phyloP scores from a whole-genome alignment of 2,113 vertebrate species.

The Athene cunicularia region DNA sequence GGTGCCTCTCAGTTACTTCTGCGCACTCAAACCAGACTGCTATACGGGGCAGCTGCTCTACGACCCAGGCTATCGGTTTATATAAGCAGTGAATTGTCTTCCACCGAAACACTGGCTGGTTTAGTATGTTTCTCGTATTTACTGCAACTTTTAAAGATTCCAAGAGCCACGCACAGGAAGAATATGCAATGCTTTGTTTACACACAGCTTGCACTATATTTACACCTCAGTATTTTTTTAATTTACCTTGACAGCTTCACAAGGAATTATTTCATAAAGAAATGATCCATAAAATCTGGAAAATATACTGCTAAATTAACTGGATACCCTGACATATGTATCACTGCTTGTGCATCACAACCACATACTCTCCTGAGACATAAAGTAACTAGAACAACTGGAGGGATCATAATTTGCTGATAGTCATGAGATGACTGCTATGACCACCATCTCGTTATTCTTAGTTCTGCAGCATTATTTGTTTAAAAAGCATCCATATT shows the following conservation, averaged over 20 bases:
- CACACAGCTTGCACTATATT: background rate
- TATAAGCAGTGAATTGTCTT: background rate
- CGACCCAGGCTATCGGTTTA: background rate
- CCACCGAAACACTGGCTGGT: background rate
- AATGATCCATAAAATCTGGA: background rate
- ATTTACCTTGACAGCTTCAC: background rate
- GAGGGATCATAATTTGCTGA: background rate
- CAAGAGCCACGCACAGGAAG: background rate
- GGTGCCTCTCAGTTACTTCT: background rate
- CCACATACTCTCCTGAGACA: background rate
- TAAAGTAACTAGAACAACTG: background rate
- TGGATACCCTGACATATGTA: background rate
- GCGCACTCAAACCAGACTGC: background rate
- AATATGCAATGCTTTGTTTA: background rate
- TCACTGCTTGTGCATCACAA: background rate
- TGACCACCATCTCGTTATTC: background rate
- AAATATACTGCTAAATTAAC: background rate
- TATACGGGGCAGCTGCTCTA: background rate
- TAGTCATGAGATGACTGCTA: background rate
- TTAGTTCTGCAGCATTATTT: background rate
- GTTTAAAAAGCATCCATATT: background rate
- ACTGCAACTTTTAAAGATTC: background rate
- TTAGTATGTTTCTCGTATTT: background rate
- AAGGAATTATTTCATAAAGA: background rate
- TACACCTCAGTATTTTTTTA: background rate